Evolutionary conservation across 2,113 vertebrate genomes (phyloP).

Genomic region (Zeus faber): DNA sequence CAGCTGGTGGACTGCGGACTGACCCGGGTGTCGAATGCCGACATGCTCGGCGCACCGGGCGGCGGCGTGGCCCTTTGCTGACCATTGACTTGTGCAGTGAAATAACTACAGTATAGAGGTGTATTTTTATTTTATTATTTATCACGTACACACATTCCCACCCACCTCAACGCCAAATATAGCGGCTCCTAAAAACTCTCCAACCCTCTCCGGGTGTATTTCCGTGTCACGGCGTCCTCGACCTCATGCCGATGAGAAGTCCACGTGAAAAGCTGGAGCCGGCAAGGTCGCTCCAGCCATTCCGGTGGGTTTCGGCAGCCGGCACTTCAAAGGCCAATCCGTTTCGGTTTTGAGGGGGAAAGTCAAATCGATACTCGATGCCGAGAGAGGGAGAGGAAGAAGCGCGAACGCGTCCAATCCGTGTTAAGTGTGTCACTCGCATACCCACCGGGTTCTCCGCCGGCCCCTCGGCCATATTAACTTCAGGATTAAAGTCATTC

Average conservation of each 20-base stretch:
- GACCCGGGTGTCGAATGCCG: slow-evolving; percentile 57
- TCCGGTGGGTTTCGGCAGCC: too few species aligned
- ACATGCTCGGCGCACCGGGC: slow-evolving; percentile 28
- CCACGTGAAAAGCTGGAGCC: too few species aligned
- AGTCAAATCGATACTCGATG: too few species aligned
- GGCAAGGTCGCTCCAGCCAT: too few species aligned
- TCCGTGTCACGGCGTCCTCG: not conserved
- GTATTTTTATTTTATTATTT: slow-evolving; percentile 4
- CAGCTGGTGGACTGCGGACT: slow-evolving; percentile 61
- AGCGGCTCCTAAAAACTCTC: slow-evolving; percentile 1
- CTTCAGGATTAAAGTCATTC: slow-evolving; percentile 50
- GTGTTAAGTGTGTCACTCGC: slow-evolving; percentile 49
- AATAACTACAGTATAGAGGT: slow-evolving; percentile 12
- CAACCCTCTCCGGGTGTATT: not conserved
- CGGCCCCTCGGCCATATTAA: slow-evolving; percentile 37
- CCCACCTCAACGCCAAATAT: slow-evolving; percentile 4
- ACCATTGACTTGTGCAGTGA: slow-evolving; percentile 21
- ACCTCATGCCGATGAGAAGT: too few species aligned
- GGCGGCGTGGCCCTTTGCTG: slow-evolving; percentile 7
- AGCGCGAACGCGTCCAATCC: too few species aligned
- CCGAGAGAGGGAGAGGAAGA: too few species aligned
- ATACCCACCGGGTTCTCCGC: slow-evolving; percentile 34
- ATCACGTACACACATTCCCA: slow-evolving; percentile 22
- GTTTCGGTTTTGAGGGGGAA: too few species aligned
- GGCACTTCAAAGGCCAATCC: too few species aligned